phyloP scores from a whole-genome alignment of 2,888 invertebrate species.

The Macrophya alboannulata region DNA sequence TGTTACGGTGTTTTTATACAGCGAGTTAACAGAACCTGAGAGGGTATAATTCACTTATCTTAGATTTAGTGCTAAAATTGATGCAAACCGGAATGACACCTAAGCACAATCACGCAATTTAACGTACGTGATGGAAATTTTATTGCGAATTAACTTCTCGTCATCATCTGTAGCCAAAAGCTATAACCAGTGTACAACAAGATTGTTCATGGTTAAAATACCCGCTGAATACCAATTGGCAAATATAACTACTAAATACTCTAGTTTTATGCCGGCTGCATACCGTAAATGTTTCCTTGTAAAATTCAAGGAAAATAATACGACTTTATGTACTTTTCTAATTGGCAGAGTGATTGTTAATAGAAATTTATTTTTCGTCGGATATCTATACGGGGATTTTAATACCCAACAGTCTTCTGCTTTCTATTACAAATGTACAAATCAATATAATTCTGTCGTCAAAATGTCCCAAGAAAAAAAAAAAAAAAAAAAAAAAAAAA shows the following conservation, averaged over 20 bases:
- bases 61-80: background rate
- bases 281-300: constrained; percentile 20
- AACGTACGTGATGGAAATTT: constrained; percentile 8
- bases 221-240: constrained; percentile 13
- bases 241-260: constrained; percentile 5
- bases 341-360: background rate
- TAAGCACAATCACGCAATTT: constrained; percentile 2
- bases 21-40: background rate
- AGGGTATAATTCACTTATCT: background rate
- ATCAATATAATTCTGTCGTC: too few relatives aligned
- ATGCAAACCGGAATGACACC: background rate
- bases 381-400: background rate
- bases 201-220: constrained; percentile 12
- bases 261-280: constrained; percentile 24
- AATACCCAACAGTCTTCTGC: background rate
- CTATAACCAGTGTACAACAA: constrained; percentile 1
- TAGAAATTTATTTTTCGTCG: background rate
- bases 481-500: too few relatives aligned
- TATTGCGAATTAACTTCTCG: constrained; percentile 30
- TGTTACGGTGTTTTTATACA: background rate
- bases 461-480: background rate
- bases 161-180: background rate
- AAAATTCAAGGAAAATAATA: constrained; percentile 19
- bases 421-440: background rate
- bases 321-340: background rate